These are phyloP conservation scores for Heterotilapia buettikoferi DNA, from an alignment of 2,113 vertebrate genomes.

Conservation along the genomic window DNA sequence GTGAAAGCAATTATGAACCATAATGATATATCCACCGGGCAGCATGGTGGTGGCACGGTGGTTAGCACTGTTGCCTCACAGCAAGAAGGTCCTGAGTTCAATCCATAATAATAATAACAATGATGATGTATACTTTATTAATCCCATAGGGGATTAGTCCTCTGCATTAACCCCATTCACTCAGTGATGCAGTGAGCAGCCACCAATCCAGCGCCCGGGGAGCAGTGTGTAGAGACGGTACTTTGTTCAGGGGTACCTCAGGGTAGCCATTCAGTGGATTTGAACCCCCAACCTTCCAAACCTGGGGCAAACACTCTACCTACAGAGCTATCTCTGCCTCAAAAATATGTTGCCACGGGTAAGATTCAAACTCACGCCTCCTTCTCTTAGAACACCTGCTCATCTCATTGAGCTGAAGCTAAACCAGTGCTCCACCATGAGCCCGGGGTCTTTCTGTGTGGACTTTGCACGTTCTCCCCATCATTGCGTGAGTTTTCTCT, in stretches of 20 bases:
- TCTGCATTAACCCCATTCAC: background rate
- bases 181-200: background rate
- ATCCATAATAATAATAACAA: background rate
- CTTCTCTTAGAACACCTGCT: background rate
- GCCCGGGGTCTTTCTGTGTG: background rate
- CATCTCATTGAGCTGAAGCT: background rate
- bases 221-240: background rate
- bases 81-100: background rate
- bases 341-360: background rate
- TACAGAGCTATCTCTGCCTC: background rate
- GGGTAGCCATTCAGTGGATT: background rate
- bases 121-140: background rate
- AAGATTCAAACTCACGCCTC: background rate
- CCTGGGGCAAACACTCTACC: background rate
- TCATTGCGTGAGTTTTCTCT: background rate
- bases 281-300: background rate
- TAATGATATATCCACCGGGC: background rate
- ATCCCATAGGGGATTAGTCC: background rate
- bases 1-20: background rate
- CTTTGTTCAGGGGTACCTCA: background rate
- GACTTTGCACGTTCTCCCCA: background rate
- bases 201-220: background rate
- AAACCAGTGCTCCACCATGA: background rate
- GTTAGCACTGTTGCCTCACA: background rate
- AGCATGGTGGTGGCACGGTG: background rate